A percentile compares a stretch with the other conserved stretches of the same genome.
Evolutionary conservation across 2,113 vertebrate genomes (phyloP).

Genomic region (Engystomops pustulosus): DNA sequence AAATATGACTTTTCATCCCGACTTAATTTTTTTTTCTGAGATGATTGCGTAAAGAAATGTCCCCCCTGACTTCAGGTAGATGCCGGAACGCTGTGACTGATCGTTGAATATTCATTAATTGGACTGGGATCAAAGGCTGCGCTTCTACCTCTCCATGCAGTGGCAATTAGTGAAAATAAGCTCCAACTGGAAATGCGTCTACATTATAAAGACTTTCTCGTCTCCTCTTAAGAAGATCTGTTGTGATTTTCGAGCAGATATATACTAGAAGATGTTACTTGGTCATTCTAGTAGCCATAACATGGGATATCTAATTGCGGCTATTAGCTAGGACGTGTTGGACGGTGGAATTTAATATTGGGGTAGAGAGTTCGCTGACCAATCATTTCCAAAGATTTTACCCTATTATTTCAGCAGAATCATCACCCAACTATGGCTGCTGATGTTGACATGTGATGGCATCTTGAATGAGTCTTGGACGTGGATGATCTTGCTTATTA

Average conservation of each 20-base stretch:
- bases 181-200: background rate
- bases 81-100: background rate
- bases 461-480: too few species aligned
- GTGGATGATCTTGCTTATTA: too few species aligned
- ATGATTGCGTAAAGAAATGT: background rate
- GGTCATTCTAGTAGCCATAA: background rate
- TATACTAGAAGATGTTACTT: background rate
- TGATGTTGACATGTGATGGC: too few species aligned
- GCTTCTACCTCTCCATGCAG: background rate
- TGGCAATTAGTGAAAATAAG: constrained; percentile 9
- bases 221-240: background rate
- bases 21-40: constrained; percentile 2
- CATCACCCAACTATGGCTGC: too few species aligned
- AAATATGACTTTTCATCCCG: background rate
- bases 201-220: background rate
- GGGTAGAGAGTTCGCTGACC: too few species aligned
- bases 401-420: too few species aligned
- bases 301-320: too few species aligned
- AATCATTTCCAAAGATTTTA: too few species aligned
- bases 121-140: constrained; percentile 35
- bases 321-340: too few species aligned
- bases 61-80: constrained; percentile 24
- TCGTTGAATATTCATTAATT: constrained; percentile 32
- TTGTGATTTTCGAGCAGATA: background rate
- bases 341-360: too few species aligned